These are phyloP conservation scores for Hanleya hanleyi DNA, from an alignment of 2,888 invertebrate genomes.

Conservation along the genomic window DNA sequence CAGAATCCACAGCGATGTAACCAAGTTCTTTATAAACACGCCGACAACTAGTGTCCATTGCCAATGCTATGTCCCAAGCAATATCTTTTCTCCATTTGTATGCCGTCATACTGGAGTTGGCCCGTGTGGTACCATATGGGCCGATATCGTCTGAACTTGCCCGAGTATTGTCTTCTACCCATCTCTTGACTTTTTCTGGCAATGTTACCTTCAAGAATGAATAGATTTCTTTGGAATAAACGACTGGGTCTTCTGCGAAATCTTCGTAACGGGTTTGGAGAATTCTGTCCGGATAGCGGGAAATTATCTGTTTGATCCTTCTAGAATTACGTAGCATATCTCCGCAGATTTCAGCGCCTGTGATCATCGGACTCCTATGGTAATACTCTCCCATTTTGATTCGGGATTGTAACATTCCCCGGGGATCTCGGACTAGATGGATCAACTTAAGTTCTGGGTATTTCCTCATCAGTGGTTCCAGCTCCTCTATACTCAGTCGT, in stretches of 20 bases:
- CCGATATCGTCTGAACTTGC: background rate
- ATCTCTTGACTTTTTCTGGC: background rate
- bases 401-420: background rate
- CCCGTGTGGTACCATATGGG: background rate
- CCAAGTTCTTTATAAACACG: background rate
- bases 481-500: background rate
- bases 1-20: background rate
- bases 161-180: background rate
- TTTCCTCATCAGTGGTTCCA: background rate
- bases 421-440: constrained; percentile 1
- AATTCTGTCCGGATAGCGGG: background rate
- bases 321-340: background rate
- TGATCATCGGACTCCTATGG: background rate
- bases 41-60: background rate
- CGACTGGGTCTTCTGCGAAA: background rate
- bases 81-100: background rate
- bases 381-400: background rate
- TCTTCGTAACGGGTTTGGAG: background rate
- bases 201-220: background rate
- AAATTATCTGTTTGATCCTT: background rate
- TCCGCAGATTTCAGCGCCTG: background rate
- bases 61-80: background rate
- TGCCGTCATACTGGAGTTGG: background rate
- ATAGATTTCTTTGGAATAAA: background rate
- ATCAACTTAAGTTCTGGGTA: background rate